phyloP scores from a whole-genome alignment of 2,797 vertebrate genomes.

The Poecilia velifera region DNA sequence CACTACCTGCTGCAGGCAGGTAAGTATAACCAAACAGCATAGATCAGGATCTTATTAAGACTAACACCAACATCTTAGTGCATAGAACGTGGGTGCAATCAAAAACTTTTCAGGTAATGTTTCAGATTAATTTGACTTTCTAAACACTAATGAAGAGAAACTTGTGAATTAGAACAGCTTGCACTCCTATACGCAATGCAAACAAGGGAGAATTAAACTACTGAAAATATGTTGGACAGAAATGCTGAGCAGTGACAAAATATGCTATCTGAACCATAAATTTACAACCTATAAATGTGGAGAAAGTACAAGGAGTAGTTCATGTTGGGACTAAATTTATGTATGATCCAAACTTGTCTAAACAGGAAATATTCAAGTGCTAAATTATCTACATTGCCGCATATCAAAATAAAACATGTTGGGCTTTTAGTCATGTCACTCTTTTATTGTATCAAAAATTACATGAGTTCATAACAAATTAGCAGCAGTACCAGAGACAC shows the following conservation, averaged over 20 bases:
- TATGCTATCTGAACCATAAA: background rate
- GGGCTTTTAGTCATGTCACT: background rate
- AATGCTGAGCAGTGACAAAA: background rate
- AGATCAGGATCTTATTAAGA: background rate
- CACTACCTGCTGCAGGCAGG: background rate
- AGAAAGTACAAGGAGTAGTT: background rate
- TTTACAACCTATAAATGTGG: background rate
- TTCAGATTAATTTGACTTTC: background rate
- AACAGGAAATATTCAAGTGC: constrained; percentile 1
- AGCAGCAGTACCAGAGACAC: constrained; percentile 33
- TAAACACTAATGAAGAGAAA: background rate
- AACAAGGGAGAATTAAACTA: background rate
- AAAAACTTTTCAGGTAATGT: background rate
- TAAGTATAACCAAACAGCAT: background rate
- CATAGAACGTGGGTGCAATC: background rate
- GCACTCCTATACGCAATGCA: background rate
- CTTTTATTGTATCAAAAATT: background rate
- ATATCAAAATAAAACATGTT: background rate
- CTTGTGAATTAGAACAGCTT: background rate
- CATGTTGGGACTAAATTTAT: background rate
- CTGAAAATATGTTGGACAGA: background rate
- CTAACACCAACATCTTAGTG: background rate
- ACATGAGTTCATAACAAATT: constrained; percentile 3
- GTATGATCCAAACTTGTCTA: background rate
- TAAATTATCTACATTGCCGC: constrained; percentile 1